Evolutionary conservation across 2,888 invertebrate genomes (phyloP), one percentile per base, ranked within the genome.

Genomic region (Dromius quadrimaculatus): DNA sequence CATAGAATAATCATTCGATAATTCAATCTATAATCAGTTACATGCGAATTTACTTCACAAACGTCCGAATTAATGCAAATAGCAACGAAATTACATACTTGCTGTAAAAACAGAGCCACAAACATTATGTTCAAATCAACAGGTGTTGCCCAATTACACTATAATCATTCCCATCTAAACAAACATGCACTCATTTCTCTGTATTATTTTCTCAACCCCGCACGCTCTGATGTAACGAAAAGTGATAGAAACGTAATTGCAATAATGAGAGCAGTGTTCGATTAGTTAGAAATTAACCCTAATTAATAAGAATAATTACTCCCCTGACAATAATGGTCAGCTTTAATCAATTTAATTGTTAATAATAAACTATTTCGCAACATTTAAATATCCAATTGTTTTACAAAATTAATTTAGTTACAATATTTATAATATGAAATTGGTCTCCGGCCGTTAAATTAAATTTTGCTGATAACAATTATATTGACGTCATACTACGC

Each of bases 301-400:
- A 36, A 36, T 36, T 59, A 32, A 59, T 59, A 38, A 32, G 32
- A 36, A 38, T 34, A 47, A 47, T 47, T 47, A 47, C 19, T 11
- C 47, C n/a, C n/a, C 8, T 11, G 17, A 43, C 41, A 43, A 43
- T 43, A 6, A n/a, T n/a, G 36, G 36, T 6, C 22, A 2, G 23
- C 47, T n/a, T 47, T 20, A 47, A 47, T 47, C 13, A 47, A 47
- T 47, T 47, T 47, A 47, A 47, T 47, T 47, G 47, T 47, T 47
- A 22, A 47, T 47, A 47, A 47, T 47, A 47, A n/a, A n/a, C n/a
- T n/a, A n/a, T n/a, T n/a, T n/a, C n/a, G n/a, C n/a, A n/a, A n/a
- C n/a, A n/a, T n/a, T n/a, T n/a, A n/a, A n/a, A n/a, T n/a, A n/a
- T n/a, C n/a, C n/a, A n/a, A n/a, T n/a, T n/a, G n/a, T n/a, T n/a